Conservation (phyloP, 2,797 vertebrate genomes). For the Podarcis lilfordi region DNA sequence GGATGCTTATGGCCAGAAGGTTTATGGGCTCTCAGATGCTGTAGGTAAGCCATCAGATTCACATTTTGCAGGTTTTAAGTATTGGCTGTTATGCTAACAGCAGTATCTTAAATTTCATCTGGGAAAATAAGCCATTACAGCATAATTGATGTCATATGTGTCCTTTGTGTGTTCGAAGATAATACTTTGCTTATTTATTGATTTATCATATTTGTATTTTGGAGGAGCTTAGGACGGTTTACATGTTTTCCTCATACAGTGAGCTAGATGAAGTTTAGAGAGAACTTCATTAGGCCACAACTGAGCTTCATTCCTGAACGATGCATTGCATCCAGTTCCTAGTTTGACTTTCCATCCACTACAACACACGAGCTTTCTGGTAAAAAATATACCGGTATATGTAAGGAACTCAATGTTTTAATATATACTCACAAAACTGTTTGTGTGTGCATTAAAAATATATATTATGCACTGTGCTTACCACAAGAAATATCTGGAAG, state of each 20-base stretch:
- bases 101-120: background rate
- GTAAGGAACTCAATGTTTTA: background rate
- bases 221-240: background rate
- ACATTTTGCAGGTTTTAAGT: slow-evolving; percentile 21
- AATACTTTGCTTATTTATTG: background rate
- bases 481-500: background rate
- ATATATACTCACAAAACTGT: background rate
- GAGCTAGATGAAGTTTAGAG: background rate
- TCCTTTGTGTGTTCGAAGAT: background rate
- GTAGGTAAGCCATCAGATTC: slow-evolving; percentile 83
- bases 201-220: background rate
- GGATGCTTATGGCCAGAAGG: slow-evolving; percentile 94
- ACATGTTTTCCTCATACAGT: background rate
- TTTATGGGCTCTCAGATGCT: slow-evolving; percentile 94
- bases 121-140: too few species aligned
- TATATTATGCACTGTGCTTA: background rate
- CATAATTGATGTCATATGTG: too few species aligned
- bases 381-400: background rate
- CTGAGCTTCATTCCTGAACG: background rate
- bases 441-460: background rate
- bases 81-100: background rate
- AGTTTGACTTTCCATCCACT: background rate
- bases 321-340: background rate
- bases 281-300: background rate
- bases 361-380: background rate